These are phyloP conservation scores for Zoanthus sansibaricus DNA, from an alignment of 92 coral and sea anemone species.

Conservation along the genomic window DNA sequence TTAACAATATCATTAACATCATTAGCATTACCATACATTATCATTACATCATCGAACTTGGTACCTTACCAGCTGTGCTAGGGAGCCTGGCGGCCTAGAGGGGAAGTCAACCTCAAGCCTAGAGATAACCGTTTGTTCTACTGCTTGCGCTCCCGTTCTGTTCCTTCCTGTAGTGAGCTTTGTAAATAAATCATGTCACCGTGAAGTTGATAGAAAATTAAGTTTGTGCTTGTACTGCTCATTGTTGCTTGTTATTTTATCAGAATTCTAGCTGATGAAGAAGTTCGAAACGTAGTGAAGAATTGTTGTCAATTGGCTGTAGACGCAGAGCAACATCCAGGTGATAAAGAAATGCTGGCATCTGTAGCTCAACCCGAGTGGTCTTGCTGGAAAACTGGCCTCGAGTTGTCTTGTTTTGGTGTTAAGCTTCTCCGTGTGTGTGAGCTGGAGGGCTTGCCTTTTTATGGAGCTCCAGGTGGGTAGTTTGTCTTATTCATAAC, in stretches of 20 bases:
- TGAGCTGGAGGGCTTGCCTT: conserved; percentile 86
- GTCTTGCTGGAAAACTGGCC: conserved; percentile 99
- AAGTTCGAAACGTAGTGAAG: conserved; percentile 84
- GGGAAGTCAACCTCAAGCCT: no score
- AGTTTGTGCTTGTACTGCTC: background rate
- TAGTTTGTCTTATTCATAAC: background rate
- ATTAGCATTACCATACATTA: background rate
- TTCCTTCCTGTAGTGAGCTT: no score
- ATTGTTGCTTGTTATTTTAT: background rate
- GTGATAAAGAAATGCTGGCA: conserved; percentile 80
- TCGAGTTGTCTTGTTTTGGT: conserved; percentile 95
- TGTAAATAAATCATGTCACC: background rate
- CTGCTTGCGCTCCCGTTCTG: no score
- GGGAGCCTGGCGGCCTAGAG: no score
- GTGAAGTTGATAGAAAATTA: background rate
- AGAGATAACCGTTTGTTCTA: no score
- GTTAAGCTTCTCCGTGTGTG: conserved; percentile 92
- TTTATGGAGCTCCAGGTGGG: conserved; percentile 93
- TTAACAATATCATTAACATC: no score
- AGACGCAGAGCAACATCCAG: conserved; percentile 76
- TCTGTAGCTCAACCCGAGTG: conserved; percentile 91
- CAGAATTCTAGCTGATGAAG: conserved; percentile 93
- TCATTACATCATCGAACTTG: background rate
- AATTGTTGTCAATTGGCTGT: conserved; percentile 86
- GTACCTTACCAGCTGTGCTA: no score